Conservation (phyloP, 2,888 invertebrate genomes). For the Podotricha telesiphe region DNA sequence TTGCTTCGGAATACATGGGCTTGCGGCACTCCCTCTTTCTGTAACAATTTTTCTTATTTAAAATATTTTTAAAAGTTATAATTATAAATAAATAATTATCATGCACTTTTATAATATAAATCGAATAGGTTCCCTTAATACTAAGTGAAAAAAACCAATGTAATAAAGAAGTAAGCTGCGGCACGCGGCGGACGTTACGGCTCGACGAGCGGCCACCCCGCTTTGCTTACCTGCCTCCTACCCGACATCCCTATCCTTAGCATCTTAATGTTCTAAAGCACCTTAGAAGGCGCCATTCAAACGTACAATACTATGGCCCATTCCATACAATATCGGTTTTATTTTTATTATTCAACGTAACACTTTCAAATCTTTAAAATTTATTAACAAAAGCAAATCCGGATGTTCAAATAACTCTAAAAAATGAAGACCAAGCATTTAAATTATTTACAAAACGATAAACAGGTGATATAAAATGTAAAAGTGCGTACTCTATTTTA, state of each 20-base stretch:
- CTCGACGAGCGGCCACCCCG: constrained; percentile 46
- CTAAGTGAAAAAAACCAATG: neutral
- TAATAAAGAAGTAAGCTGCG: neutral
- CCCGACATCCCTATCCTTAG: constrained; percentile 52
- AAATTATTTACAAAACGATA: neutral
- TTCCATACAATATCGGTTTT: neutral
- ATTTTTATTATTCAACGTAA: neutral
- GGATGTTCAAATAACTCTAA: neutral
- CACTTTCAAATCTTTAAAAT: neutral
- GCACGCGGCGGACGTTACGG: constrained; percentile 32
- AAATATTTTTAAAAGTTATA: neutral
- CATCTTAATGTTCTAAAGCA: constrained; percentile 44
- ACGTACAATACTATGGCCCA: constrained; percentile 42
- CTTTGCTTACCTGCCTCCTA: constrained; percentile 58
- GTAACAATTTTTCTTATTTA: constrained; percentile 59
- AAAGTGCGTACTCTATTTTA: neutral
- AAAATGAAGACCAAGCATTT: neutral
- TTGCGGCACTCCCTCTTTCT: constrained; percentile 87
- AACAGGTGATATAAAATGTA: constrained; percentile 6
- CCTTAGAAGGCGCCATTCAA: constrained; percentile 60
- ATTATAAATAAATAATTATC: neutral
- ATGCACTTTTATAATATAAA: neutral
- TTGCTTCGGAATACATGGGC: constrained; percentile 90
- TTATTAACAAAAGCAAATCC: constrained; percentile 5
- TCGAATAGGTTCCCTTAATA: neutral